Percentiles rank a stretch among this genome's conserved stretches.
Conservation (phyloP, 2,113 vertebrate genomes). For the Cebus imitator region DNA sequence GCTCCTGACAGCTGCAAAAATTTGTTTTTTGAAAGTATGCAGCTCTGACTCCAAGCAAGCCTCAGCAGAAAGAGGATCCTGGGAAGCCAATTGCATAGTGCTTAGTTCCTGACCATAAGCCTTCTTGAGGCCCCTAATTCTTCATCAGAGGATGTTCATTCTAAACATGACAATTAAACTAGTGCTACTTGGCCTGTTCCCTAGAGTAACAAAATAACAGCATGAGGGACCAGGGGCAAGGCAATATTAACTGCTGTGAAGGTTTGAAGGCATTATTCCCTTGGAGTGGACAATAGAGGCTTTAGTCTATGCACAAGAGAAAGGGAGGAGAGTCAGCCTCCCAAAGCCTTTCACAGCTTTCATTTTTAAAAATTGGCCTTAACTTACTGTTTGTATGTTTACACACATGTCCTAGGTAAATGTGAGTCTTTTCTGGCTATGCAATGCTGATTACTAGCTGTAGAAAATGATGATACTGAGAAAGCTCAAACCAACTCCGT, state of each 20-base stretch:
- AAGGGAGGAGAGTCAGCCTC: neutral
- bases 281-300: neutral
- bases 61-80: neutral
- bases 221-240: neutral
- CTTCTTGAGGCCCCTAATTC: constrained; percentile 20
- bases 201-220: constrained; percentile 1
- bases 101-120: constrained; percentile 21
- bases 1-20: constrained; percentile 59
- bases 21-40: constrained; percentile 50
- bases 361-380: neutral
- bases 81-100: neutral
- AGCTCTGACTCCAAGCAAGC: constrained; percentile 37
- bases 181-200: neutral
- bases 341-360: neutral
- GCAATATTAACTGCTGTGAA: neutral
- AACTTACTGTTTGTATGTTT: constrained; percentile 37
- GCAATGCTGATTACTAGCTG: neutral
- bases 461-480: constrained; percentile 10
- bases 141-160: constrained; percentile 42
- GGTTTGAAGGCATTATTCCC: neutral
- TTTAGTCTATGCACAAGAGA: neutral
- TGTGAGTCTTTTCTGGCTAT: neutral
- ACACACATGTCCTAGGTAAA: neutral
- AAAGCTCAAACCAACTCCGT: neutral
- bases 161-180: constrained; percentile 40